Percentiles rank a stretch among this genome's conserved stretches.
Conservation (phyloP, 2,888 invertebrate species). For the Cephus rjabovi region DNA sequence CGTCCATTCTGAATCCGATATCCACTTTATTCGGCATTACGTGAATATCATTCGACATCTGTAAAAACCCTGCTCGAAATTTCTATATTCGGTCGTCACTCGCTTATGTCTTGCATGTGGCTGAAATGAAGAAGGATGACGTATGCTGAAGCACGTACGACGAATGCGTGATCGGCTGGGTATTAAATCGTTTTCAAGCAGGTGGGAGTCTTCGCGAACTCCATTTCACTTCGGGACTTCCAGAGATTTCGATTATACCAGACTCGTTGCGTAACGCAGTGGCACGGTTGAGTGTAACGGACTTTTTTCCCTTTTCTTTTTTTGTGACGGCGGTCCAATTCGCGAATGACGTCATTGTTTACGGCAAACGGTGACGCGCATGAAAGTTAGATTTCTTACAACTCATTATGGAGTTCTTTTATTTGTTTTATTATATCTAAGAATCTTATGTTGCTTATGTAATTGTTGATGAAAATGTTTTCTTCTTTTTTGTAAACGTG, state of each 20-base stretch:
- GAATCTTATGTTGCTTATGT: not conserved
- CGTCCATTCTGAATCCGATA: not conserved
- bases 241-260: not conserved
- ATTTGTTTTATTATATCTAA: not conserved
- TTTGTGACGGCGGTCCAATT: not conserved
- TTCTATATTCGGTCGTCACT: not conserved
- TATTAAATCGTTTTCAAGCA: not conserved
- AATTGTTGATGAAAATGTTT: not conserved
- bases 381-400: not conserved
- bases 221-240: not conserved
- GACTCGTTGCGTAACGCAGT: not conserved
- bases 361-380: not conserved
- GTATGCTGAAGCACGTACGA: not conserved
- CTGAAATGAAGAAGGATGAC: not conserved
- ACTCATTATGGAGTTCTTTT: not conserved
- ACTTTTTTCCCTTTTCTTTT: not conserved
- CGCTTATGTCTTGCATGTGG: not conserved
- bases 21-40: not conserved
- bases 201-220: not conserved
- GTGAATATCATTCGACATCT: not conserved
- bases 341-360: too few species aligned
- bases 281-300: not conserved
- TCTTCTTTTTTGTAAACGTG: not conserved
- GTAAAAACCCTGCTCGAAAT: not conserved
- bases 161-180: not conserved